These are phyloP conservation scores for Euwallacea similis DNA, from an alignment of 1,140 invertebrate genomes.

Conservation along the genomic window DNA sequence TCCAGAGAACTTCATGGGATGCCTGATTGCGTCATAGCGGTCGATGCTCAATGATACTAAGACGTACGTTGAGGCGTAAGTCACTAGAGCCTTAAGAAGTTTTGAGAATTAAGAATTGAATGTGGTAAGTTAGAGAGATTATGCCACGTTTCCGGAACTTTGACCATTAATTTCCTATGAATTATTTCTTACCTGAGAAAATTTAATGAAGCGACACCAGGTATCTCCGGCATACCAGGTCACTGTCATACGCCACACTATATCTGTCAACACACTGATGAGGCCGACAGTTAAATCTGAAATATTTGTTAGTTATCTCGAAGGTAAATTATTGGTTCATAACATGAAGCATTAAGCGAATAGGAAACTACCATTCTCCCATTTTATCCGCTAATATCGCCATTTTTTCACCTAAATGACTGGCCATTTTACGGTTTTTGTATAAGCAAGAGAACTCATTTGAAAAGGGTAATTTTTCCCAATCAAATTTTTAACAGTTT, in stretches of 20 bases:
- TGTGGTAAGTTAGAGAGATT: too few species aligned
- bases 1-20: slow-evolving; percentile 93
- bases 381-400: background rate
- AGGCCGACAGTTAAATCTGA: slow-evolving; percentile 66
- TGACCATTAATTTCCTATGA: too few species aligned
- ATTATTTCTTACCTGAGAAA: slow-evolving; percentile 56
- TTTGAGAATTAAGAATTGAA: background rate
- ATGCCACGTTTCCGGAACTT: too few species aligned
- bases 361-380: background rate
- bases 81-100: slow-evolving; percentile 71
- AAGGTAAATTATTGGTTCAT: too few species aligned
- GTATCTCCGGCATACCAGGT: slow-evolving; percentile 65
- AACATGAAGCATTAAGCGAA: background rate
- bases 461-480: too few species aligned
- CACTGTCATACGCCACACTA: slow-evolving; percentile 65
- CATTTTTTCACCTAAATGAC: background rate
- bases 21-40: slow-evolving; percentile 90
- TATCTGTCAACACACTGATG: slow-evolving; percentile 65
- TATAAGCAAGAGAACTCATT: too few species aligned
- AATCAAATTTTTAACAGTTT: too few species aligned
- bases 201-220: slow-evolving; percentile 64
- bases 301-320: slow-evolving; percentile 23
- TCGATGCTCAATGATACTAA: slow-evolving; percentile 94
- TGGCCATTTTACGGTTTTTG: too few species aligned
- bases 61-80: slow-evolving; percentile 93